Percentiles rank a stretch among this genome's conserved stretches.
Evolutionary conservation across 64 coral and sea anemone species (phyloP).

Genomic region (Stylophora pistillata): DNA sequence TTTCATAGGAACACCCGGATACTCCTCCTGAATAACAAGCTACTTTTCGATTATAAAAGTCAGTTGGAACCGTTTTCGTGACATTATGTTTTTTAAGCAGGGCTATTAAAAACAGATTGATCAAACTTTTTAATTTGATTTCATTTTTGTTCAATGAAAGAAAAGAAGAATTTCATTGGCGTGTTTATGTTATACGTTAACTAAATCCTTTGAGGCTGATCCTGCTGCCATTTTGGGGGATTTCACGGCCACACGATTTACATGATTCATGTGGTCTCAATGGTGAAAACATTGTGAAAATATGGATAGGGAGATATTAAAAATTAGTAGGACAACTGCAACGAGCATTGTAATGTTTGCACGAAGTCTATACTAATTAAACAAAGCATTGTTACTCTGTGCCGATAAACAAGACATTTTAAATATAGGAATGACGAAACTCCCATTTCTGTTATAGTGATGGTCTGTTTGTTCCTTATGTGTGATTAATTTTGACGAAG

Average conservation of each 20-base stretch:
- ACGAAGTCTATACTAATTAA: background rate
- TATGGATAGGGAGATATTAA: background rate
- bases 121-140: background rate
- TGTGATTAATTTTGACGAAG: too few relatives aligned
- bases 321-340: background rate
- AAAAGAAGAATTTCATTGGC: too few relatives aligned
- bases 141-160: too few relatives aligned
- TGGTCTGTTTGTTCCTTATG: too few relatives aligned
- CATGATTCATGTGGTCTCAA: background rate
- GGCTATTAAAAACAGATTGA: constrained; percentile 10
- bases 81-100: background rate
- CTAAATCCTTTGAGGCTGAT: background rate
- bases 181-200: too few relatives aligned
- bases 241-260: background rate
- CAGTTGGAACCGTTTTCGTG: background rate
- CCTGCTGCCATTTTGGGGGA: background rate
- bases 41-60: background rate
- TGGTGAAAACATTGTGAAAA: background rate
- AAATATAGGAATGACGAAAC: too few relatives aligned
- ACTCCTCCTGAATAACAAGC: background rate
- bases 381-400: background rate
- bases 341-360: background rate
- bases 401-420: background rate
- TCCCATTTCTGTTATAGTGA: too few relatives aligned
- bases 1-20: background rate